Conservation (phyloP, 2,797 vertebrate genomes). For the Molossus molossus region DNA sequence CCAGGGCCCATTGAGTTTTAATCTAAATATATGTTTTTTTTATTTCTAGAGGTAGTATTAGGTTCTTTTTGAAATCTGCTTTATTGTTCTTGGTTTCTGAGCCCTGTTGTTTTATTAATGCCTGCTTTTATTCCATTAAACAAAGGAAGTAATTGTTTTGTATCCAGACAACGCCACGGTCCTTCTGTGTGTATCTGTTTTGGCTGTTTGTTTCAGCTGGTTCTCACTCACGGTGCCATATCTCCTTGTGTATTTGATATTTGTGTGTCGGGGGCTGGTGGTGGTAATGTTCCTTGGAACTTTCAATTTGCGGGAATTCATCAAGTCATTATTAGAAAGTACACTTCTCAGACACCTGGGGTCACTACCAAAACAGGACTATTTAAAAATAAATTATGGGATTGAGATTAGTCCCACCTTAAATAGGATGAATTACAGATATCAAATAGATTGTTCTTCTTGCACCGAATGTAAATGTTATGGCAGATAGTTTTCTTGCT, state of each 20-base stretch:
- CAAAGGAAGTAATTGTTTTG: not conserved
- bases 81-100: not conserved
- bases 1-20: not conserved
- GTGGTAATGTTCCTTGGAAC: not conserved
- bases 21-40: not conserved
- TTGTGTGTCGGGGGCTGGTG: too few relatives aligned
- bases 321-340: too few relatives aligned
- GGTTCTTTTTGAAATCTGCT: not conserved
- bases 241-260: not conserved
- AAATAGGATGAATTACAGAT: too few relatives aligned
- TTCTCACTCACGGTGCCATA: not conserved
- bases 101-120: not conserved
- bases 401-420: too few relatives aligned
- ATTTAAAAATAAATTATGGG: too few relatives aligned
- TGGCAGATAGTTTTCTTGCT: too few relatives aligned
- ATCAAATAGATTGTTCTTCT: too few relatives aligned
- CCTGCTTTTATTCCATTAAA: not conserved
- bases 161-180: not conserved
- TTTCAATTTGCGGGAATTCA: not conserved
- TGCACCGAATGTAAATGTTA: too few relatives aligned
- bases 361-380: too few relatives aligned
- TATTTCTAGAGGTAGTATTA: not conserved
- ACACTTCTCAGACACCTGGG: too few relatives aligned
- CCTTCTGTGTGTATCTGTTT: not conserved
- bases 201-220: not conserved